Percentiles rank a stretch among this genome's conserved stretches.
Conservation (phyloP, 2,113 vertebrate species). For the Pao palembangensis region DNA sequence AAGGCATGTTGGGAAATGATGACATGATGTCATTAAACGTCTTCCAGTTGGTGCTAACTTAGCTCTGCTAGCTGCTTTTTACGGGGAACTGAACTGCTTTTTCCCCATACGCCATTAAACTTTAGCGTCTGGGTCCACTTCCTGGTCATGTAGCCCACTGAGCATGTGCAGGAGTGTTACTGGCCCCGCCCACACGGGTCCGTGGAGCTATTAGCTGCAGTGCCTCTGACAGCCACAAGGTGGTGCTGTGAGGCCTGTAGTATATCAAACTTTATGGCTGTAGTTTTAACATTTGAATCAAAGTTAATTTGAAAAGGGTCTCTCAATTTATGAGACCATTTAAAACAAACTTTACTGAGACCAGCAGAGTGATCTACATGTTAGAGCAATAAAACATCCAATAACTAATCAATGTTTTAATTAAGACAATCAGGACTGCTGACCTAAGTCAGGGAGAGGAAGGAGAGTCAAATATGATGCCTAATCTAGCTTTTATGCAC, state of each 20-base stretch:
- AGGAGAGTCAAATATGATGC: not conserved
- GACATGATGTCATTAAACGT: constrained; percentile 23
- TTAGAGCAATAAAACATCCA: constrained; percentile 49
- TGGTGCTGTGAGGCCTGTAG: not conserved
- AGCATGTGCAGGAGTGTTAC: not conserved
- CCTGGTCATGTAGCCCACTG: not conserved
- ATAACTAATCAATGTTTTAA: constrained; percentile 22
- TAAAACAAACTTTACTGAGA: constrained; percentile 39
- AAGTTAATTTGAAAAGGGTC: constrained; percentile 31
- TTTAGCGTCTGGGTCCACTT: not conserved
- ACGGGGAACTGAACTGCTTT: not conserved
- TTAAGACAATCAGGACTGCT: constrained; percentile 39
- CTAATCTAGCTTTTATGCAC: not conserved
- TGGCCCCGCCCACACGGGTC: not conserved
- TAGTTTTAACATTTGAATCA: constrained; percentile 6
- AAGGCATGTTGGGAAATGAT: constrained; percentile 31
- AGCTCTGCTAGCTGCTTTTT: constrained; percentile 24
- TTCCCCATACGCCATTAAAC: not conserved
- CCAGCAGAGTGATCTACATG: constrained; percentile 36
- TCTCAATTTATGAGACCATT: not conserved
- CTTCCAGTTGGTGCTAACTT: constrained; percentile 39
- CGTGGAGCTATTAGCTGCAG: not conserved
- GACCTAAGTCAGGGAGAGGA: constrained; percentile 15
- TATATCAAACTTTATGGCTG: constrained; percentile 7
- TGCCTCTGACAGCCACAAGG: not conserved